phyloP scores from a whole-genome alignment of 2,888 invertebrate genomes.

The Salpingus planirostris region DNA sequence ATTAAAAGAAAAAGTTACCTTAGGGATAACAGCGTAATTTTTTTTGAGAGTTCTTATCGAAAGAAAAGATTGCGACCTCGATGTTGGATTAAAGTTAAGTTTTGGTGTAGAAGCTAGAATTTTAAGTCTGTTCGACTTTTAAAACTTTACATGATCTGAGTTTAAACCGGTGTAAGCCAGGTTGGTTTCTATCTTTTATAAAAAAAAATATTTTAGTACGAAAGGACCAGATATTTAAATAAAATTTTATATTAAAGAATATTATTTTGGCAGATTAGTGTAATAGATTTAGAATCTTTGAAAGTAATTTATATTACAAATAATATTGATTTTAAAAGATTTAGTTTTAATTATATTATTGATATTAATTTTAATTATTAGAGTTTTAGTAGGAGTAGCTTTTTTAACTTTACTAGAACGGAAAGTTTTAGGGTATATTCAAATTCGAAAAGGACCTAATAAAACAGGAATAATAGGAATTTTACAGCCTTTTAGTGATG shows the following conservation, averaged over 20 bases:
- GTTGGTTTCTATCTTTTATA: constrained; percentile 74
- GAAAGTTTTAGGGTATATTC: constrained; percentile 61
- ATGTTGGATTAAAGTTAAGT: constrained; percentile 75
- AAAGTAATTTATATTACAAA: constrained; percentile 48
- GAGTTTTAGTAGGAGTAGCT: constrained; percentile 55
- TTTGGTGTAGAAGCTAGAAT: constrained; percentile 57
- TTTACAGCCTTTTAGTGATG: constrained; percentile 64
- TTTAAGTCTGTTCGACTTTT: constrained; percentile 76
- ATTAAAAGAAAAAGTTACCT: constrained; percentile 66
- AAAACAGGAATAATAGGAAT: constrained; percentile 55
- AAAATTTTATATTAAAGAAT: constrained; percentile 43
- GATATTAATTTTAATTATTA: constrained; percentile 42
- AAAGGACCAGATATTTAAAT: constrained; percentile 62
- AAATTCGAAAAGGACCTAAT: constrained; percentile 67
- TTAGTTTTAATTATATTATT: constrained; percentile 27
- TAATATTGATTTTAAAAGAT: constrained; percentile 48
- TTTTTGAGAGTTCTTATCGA: constrained; percentile 64
- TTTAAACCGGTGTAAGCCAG: constrained; percentile 80
- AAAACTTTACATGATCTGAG: constrained; percentile 82
- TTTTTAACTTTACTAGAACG: constrained; percentile 68
- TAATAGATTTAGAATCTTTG: constrained; percentile 62
- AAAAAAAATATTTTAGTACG: constrained; percentile 60
- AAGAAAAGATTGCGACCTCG: constrained; percentile 75
- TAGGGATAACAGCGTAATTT: constrained; percentile 81
- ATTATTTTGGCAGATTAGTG: constrained; percentile 61